Percentiles rank a stretch among this genome's conserved stretches.
Conservation (phyloP, 2,797 vertebrate genomes). For the Muscicapa comitata region DNA sequence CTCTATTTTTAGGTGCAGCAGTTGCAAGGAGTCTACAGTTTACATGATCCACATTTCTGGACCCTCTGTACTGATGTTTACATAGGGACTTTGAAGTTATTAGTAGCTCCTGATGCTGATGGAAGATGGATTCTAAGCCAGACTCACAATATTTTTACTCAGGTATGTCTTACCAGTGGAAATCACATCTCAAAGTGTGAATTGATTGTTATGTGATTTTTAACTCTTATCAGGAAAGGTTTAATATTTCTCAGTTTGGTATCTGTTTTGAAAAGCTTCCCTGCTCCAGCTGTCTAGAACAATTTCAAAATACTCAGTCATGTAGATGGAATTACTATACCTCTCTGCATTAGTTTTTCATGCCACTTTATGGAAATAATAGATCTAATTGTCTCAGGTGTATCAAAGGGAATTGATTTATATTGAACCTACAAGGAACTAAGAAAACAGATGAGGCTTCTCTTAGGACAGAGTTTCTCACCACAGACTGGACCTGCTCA, state of each 20-base stretch:
- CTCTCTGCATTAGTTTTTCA: not conserved
- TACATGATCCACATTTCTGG: constrained; percentile 97
- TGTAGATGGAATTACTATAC: not conserved
- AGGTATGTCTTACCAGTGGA: constrained; percentile 76
- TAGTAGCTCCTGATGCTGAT: constrained; percentile 94
- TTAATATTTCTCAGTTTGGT: not conserved
- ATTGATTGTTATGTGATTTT: fast-evolving
- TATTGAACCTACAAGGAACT: not conserved
- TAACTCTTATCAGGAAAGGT: not conserved
- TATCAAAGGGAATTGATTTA: not conserved
- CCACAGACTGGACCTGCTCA: not conserved
- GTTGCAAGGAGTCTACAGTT: constrained; percentile 93
- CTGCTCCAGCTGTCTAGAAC: not conserved
- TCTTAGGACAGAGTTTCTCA: not conserved
- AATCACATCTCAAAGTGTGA: not conserved
- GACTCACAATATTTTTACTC: constrained; percentile 96
- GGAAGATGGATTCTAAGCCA: constrained; percentile 95
- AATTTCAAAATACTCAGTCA: not conserved
- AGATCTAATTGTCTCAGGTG: not conserved
- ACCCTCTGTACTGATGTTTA: constrained; percentile 95
- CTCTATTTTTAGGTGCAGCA: constrained; percentile 87
- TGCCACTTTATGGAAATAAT: not conserved
- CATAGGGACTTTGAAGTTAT: constrained; percentile 91
- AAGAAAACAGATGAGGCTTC: not conserved
- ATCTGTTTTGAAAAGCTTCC: not conserved